Evolutionary conservation across 2,888 invertebrate species (phyloP).

Genomic region (Aphrophora alni): DNA sequence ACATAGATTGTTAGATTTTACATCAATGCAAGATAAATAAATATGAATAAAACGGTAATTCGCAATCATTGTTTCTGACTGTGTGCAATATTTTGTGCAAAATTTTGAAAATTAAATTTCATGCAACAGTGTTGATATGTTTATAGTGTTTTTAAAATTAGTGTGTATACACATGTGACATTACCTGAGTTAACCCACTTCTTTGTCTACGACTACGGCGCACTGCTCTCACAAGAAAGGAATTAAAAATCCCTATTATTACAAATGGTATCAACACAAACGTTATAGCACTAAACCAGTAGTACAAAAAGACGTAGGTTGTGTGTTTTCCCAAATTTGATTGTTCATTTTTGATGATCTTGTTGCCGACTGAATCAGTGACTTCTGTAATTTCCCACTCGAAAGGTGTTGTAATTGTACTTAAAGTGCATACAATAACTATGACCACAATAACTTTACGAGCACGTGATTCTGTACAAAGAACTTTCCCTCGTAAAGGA

Average conservation of each 20-base stretch:
- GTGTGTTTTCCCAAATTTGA: background rate
- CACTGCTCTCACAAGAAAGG: conserved; percentile 71
- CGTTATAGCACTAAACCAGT: conserved; percentile 68
- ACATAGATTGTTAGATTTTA: too few species aligned
- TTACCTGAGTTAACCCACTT: conserved; percentile 64
- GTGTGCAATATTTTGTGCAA: too few species aligned
- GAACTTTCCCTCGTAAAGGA: conserved; percentile 71
- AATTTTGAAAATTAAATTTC: too few species aligned
- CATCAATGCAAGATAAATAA: too few species aligned
- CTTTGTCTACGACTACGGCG: conserved; percentile 63
- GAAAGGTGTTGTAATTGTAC: conserved; percentile 70
- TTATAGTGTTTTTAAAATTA: too few species aligned
- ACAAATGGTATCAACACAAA: conserved; percentile 72
- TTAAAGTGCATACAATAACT: conserved; percentile 65
- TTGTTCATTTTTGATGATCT: background rate
- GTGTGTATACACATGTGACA: too few species aligned
- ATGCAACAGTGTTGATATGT: too few species aligned
- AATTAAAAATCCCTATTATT: conserved; percentile 74
- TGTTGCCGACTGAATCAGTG: background rate
- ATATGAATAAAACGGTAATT: too few species aligned
- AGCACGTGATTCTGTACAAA: conserved; percentile 74
- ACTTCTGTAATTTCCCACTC: conserved; percentile 62
- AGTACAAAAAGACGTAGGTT: conserved; percentile 59
- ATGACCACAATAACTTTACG: conserved; percentile 67
- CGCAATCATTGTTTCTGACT: too few species aligned